These are phyloP conservation scores for Pogoniulus pusillus DNA, from an alignment of 2,797 vertebrate species.

Conservation along the genomic window DNA sequence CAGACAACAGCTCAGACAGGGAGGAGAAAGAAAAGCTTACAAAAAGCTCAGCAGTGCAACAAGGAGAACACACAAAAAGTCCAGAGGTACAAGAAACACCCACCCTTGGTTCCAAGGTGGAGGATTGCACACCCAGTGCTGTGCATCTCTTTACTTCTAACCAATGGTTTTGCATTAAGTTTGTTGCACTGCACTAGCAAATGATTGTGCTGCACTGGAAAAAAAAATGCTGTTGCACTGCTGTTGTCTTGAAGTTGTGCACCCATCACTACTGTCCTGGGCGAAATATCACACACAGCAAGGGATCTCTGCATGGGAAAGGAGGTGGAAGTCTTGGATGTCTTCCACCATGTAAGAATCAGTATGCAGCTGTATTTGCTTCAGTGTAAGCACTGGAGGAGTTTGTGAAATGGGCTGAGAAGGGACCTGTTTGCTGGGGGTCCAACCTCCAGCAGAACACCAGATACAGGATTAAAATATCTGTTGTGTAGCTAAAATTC, in stretches of 20 bases:
- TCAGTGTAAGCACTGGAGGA: fast-evolving
- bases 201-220: too few species aligned
- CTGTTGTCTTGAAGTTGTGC: not conserved
- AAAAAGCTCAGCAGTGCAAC: too few species aligned
- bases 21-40: not conserved
- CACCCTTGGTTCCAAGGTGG: not conserved
- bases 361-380: not conserved
- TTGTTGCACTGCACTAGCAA: not conserved
- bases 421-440: not conserved
- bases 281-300: fast-evolving
- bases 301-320: not conserved
- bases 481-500: not conserved
- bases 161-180: not conserved
- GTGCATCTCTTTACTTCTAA: not conserved
- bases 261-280: not conserved
- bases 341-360: fast-evolving
- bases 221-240: not conserved
- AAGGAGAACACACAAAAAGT: too few species aligned
- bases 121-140: not conserved
- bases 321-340: not conserved
- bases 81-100: too few species aligned
- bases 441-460: not conserved
- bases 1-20: slow-evolving; percentile 78
- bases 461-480: not conserved
- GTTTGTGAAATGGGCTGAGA: not conserved